Conservation (phyloP, 1,140 invertebrate genomes). For the Macrostomum lignano region DNA sequence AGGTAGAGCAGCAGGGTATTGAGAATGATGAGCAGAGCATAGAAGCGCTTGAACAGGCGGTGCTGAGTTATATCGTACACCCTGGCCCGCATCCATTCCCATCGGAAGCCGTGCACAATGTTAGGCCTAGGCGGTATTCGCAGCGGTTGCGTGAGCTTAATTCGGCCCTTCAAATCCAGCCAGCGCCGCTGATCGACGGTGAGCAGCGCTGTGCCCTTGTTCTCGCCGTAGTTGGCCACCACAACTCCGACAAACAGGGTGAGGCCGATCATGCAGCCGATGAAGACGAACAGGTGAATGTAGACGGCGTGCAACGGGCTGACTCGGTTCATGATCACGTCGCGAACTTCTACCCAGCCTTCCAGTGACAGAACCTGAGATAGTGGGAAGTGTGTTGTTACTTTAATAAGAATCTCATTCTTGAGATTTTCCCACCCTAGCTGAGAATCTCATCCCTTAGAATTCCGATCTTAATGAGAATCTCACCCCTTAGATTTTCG, state of each 20-base stretch:
- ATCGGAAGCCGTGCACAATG: too few species aligned
- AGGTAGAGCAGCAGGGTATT: constrained; percentile 69
- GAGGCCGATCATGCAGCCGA: constrained; percentile 96
- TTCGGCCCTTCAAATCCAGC: constrained; percentile 90
- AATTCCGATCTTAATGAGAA: too few species aligned
- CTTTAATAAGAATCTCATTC: too few species aligned
- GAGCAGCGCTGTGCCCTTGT: constrained; percentile 88
- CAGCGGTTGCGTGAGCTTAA: constrained; percentile 93
- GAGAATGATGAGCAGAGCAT: constrained; percentile 61
- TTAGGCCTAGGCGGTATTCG: constrained; percentile 81
- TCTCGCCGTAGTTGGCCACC: constrained; percentile 98
- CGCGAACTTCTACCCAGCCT: constrained; percentile 91
- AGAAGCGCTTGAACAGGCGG: constrained; percentile 68
- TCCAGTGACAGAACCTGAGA: constrained; percentile 98
- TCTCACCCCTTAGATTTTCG: too few species aligned
- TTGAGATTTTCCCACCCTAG: too few species aligned
- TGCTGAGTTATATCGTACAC: constrained; percentile 91
- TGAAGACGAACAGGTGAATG: constrained; percentile 93
- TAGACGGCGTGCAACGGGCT: constrained; percentile 82
- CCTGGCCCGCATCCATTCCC: too few species aligned
- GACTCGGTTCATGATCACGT: constrained; percentile 73
- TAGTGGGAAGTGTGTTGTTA: too few species aligned
- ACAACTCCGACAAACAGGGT: constrained; percentile 96
- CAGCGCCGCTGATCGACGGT: constrained; percentile 95
- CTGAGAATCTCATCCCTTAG: too few species aligned